Percentiles rank a stretch among this genome's conserved stretches.
phyloP scores from a whole-genome alignment of 2,888 invertebrate genomes.

The Coelogynopora nodosa region DNA sequence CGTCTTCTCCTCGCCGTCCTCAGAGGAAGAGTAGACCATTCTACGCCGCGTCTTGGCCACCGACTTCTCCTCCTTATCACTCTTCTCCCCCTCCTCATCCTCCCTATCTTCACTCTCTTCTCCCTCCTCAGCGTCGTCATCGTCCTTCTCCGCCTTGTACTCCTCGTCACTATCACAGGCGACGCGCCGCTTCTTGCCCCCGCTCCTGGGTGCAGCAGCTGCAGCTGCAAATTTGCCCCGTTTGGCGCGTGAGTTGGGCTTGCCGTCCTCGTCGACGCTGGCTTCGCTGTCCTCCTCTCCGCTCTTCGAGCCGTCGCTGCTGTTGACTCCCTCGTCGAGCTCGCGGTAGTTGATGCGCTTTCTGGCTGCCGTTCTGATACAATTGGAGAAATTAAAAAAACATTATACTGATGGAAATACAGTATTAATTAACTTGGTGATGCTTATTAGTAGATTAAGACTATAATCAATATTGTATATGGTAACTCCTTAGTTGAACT shows the following conservation, averaged over 20 bases:
- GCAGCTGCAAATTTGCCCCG: too few relatives aligned
- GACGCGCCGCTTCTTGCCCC: background rate
- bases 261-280: background rate
- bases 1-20: background rate
- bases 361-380: slow-evolving; percentile 4
- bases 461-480: too few relatives aligned
- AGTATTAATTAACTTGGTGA: too few relatives aligned
- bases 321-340: background rate
- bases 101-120: background rate
- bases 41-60: background rate
- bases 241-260: background rate
- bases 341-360: background rate
- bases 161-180: background rate
- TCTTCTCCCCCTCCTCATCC: background rate
- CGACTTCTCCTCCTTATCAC: too few relatives aligned
- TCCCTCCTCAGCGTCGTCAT: background rate
- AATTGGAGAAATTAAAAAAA: too few relatives aligned
- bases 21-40: slow-evolving; percentile 10
- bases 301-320: background rate
- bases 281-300: background rate
- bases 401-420: too few relatives aligned
- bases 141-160: background rate
- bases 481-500: too few relatives aligned
- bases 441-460: too few relatives aligned
- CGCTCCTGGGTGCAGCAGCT: background rate